Percentiles rank a stretch among this genome's conserved stretches.
These are phyloP conservation scores for Syrista parreyssii DNA, from an alignment of 2,888 invertebrate genomes.

Conservation along the genomic window DNA sequence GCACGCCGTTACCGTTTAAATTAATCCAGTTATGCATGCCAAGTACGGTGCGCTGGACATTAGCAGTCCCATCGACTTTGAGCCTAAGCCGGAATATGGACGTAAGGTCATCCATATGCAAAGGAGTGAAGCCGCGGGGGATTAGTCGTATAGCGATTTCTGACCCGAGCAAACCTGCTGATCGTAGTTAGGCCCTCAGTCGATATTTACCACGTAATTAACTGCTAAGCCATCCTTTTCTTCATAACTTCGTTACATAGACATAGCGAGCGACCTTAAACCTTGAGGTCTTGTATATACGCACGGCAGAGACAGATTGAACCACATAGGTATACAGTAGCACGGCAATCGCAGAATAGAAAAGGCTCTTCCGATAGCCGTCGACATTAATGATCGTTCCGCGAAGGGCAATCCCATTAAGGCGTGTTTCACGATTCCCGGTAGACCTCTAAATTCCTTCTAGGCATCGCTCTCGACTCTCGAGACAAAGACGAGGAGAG, in stretches of 20 bases:
- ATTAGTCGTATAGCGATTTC: constrained; percentile 43
- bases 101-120: constrained; percentile 56
- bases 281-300: background rate
- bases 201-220: background rate
- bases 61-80: constrained; percentile 32
- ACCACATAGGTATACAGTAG: background rate
- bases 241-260: background rate
- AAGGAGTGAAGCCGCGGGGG: constrained; percentile 33
- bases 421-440: constrained; percentile 47
- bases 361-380: constrained; percentile 13
- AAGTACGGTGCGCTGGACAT: constrained; percentile 42
- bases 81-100: constrained; percentile 49
- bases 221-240: background rate
- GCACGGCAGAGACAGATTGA: background rate
- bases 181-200: background rate
- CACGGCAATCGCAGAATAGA: background rate
- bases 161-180: background rate
- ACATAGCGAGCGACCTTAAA: background rate
- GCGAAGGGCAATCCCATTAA: constrained; percentile 53
- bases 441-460: constrained; percentile 51
- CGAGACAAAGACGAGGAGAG: constrained; percentile 40
- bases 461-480: constrained; percentile 23
- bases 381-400: constrained; percentile 48
- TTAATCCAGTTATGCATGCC: constrained; percentile 60
- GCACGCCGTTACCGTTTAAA: constrained; percentile 41